Conservation (phyloP, 1,140 invertebrate genomes). For the Theocolax elegans region DNA sequence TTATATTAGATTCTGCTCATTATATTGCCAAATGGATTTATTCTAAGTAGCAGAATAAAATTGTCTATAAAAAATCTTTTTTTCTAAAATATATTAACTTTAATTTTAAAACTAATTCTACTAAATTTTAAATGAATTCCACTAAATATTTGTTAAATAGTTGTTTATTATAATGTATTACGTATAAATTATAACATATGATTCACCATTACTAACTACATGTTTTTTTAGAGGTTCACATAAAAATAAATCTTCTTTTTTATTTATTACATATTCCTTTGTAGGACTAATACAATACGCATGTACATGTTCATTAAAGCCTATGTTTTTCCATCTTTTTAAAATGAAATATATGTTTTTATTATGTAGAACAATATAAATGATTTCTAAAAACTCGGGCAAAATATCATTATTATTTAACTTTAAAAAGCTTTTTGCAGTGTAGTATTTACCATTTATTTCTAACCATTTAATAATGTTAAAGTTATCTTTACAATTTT, state of each 20-base stretch:
- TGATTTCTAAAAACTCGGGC: neutral
- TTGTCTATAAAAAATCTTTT: no score
- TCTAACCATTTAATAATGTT: neutral
- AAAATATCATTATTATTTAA: conserved; percentile 1
- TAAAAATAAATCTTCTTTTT: neutral
- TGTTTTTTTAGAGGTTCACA: neutral
- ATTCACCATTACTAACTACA: neutral
- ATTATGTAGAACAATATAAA: neutral
- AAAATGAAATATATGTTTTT: neutral
- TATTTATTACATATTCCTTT: neutral
- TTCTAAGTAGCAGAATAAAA: no score
- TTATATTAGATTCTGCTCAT: no score
- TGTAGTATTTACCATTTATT: neutral
- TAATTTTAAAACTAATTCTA: no score
- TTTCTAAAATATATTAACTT: no score
- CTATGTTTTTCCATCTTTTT: neutral
- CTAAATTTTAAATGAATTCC: neutral
- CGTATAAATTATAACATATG: neutral
- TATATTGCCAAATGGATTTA: no score
- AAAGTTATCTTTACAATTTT: neutral
- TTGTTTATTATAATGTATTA: neutral
- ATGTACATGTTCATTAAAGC: neutral
- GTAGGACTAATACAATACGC: neutral
- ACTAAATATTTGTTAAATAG: neutral
- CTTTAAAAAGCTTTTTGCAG: neutral